Evolutionary conservation across 2,888 invertebrate species (phyloP), one percentile per base, ranked within the genome.

Genomic region (Cyclophora albipunctata): DNA sequence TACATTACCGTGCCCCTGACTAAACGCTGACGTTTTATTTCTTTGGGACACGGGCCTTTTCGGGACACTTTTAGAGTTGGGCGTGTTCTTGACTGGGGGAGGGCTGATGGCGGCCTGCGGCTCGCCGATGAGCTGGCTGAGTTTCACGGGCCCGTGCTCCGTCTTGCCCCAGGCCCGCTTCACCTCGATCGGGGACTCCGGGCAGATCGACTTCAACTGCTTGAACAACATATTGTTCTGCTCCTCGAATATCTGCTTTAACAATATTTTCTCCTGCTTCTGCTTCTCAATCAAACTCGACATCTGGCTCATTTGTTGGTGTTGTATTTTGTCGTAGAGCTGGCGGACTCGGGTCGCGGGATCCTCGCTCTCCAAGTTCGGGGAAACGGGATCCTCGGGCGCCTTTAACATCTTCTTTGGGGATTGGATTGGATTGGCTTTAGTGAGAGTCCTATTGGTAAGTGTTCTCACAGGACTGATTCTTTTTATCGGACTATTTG

Each of bases 271-370:
- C 66, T 93, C 93, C 46, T 82, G 84, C 52, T 91, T 90, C 66
- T 94, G 93, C 50, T 91, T 90, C 40, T 90, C 89, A 3, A 93
- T 83, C 47, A 94, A 71, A 48, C 86, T 90, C 0, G 89, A 78
- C 89, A 93, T 91, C 69, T 93, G 91, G 42, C 86, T 77, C 4
- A 91, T 87, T 66, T 94, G 93, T 56, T 93, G 91, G 40, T 90
- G 90, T 62, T 93, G 91, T 54, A 93, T 81, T 64, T 82, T 87
- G 34, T 88, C 86, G 51, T 87, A 88, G 1, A 88, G 71, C 71
- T 81, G 90, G 61, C 73, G 66, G 2, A 88, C 81, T 45, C 73
- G 71, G 1, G 71, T 56, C 0, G 82, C 86, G 0, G 87, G 86
- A 51, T 88, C 82, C 3, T 81, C 80, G 0, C 69, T 62, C 47